Base-by-base conservation (phyloP, 2,888 invertebrate species). In the Euzophera pinguis region DNA sequence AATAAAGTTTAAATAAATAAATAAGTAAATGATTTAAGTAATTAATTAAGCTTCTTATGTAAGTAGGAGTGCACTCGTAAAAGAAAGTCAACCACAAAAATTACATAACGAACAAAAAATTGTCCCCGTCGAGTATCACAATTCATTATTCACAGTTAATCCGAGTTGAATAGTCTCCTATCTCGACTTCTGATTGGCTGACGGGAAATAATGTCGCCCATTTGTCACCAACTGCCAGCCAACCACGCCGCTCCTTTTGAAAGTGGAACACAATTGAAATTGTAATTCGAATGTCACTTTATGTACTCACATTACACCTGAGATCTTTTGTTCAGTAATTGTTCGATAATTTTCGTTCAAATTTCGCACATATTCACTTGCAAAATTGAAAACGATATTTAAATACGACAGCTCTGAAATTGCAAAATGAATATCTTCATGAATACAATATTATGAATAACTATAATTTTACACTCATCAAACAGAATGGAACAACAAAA, bases 171-270 rank as follows among this genome's bases (percentile, higher is more conserved):
- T 59, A 56, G 51, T 34, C 29, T 29, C 29, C 29, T 13, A 56
- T 59, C 58, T 65, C 41, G 62, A 52, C 27, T 59, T 65, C 65
- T 61, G 57, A 86, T 89, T 90, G 88, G 89, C 61, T 63, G 69
- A 53, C 59, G 57, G 58, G 55, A 51, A 61, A 75, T 62, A 76
- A 75, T 90, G 89, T 90, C 90, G 84, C 82, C 81, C 86, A 83
- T 87, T 89, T 90, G 89, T 90, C 90, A 89, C 88, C 90, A 89
- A 88, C 70, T 72, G 53, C 60, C 75, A 53, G 59, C 89, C 89
- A 88, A 89, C 88, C 67, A 66, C 66, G 64, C 57, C 55, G 65
- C 67, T 27, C 60, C 53, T 52, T 73, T 82, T 61, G 58, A 75
- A 79, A 79, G 76, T 73, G 79, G 83, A 81, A 78, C 73, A 62